A percentile compares a stretch with the other conserved stretches of the same genome.
Evolutionary conservation across 1,140 invertebrate species (phyloP).

Genomic region (Tachypleus tridentatus): DNA sequence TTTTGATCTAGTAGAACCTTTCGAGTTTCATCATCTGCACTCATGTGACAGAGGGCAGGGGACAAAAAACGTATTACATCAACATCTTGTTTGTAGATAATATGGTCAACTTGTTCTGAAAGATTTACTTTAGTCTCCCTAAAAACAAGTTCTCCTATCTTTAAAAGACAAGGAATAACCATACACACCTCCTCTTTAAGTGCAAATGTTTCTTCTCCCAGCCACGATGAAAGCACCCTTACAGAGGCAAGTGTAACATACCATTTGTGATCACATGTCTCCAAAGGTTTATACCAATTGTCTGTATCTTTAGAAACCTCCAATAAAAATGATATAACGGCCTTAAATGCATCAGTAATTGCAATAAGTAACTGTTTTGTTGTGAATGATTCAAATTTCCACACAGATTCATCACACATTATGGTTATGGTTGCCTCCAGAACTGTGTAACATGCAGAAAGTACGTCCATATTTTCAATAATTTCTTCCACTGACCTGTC

Average conservation of each 20-base stretch:
- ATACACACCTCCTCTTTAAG: slow-evolving; percentile 68
- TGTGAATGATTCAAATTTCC: no score
- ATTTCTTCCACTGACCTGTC: no score
- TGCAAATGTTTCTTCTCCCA: slow-evolving; percentile 81
- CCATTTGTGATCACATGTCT: slow-evolving; percentile 31
- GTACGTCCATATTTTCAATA: no score
- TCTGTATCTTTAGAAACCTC: slow-evolving; percentile 6
- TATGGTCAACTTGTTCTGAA: slow-evolving; percentile 18
- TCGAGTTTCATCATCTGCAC: slow-evolving; percentile 73
- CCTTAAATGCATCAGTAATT: background rate
- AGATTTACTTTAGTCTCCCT: slow-evolving; percentile 28
- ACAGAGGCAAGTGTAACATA: slow-evolving; percentile 65
- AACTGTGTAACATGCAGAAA: no score
- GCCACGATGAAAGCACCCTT: slow-evolving; percentile 68
- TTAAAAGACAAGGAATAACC: slow-evolving; percentile 29
- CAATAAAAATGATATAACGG: background rate
- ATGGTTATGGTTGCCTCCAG: background rate
- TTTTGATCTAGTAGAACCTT: slow-evolving; percentile 48
- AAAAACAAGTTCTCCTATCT: slow-evolving; percentile 34
- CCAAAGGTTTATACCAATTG: slow-evolving; percentile 4
- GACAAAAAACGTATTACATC: slow-evolving; percentile 69
- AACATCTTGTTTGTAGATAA: no score
- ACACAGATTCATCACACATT: background rate
- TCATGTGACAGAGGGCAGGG: slow-evolving; percentile 76
- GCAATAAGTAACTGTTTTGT: background rate